phyloP scores from a whole-genome alignment of 1,140 invertebrate genomes.

The Heliconius melpomene region DNA sequence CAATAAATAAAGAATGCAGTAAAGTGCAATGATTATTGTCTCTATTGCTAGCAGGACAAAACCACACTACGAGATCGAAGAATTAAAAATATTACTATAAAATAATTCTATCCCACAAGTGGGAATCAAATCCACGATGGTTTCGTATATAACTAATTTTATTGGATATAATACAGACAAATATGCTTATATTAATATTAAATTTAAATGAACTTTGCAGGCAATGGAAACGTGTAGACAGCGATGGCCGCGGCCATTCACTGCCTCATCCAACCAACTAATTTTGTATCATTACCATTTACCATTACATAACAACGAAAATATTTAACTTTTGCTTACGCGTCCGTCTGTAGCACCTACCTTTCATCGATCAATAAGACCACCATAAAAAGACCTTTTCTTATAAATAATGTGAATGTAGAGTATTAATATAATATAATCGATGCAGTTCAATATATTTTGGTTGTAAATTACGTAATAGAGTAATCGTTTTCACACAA shows the following conservation, averaged over 20 bases:
- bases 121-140: too few relatives aligned
- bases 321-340: slow-evolving; percentile 56
- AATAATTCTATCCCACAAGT: too few relatives aligned
- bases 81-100: too few relatives aligned
- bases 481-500: neutral
- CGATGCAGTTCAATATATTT: neutral
- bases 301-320: slow-evolving; percentile 61
- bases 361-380: slow-evolving; percentile 31
- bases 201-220: neutral
- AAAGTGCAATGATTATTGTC: neutral
- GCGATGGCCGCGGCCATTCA: slow-evolving; percentile 58
- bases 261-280: slow-evolving; percentile 47
- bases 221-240: slow-evolving; percentile 44
- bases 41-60: neutral
- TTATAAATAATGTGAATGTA: slow-evolving; percentile 3
- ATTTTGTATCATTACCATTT: slow-evolving; percentile 46
- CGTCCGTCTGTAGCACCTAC: slow-evolving; percentile 10
- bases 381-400: slow-evolving; percentile 20
- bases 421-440: neutral
- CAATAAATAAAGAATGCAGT: neutral
- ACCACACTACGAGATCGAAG: too few relatives aligned
- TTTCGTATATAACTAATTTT: too few relatives aligned
- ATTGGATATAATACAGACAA: too few relatives aligned
- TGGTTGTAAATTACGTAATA: neutral
- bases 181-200: neutral